Evolutionary conservation across 2,797 vertebrate species (phyloP).

Genomic region (Chaetodon trifasciatus): DNA sequence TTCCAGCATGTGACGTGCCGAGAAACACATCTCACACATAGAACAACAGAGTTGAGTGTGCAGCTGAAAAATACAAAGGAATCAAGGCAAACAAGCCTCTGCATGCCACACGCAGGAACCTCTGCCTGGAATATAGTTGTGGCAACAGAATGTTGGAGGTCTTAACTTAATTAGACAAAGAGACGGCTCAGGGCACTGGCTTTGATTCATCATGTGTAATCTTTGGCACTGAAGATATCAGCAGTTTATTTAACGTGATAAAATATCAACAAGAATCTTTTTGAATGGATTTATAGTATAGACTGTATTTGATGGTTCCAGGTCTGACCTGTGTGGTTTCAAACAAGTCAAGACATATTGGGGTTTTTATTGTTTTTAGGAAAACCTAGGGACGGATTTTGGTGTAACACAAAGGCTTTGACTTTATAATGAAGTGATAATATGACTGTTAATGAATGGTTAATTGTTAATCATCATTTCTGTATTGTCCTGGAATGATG

Average conservation of each 20-base stretch:
- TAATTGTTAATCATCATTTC: not conserved
- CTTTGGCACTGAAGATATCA: not conserved
- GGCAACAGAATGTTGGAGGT: constrained; percentile 27
- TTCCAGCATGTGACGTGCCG: not conserved
- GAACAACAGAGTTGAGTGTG: not conserved
- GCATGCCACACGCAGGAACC: constrained; percentile 35
- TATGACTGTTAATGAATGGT: not conserved
- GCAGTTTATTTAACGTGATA: constrained; percentile 21
- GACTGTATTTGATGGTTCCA: not conserved
- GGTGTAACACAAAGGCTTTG: not conserved
- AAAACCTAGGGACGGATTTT: not conserved
- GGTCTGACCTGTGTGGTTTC: not conserved
- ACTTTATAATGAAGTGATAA: not conserved
- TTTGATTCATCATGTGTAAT: constrained; percentile 27
- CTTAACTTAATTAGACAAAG: constrained; percentile 39
- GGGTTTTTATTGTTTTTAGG: not conserved
- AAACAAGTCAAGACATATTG: not conserved
- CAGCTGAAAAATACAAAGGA: constrained; percentile 29
- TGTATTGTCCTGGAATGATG: not conserved
- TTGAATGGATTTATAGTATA: constrained; percentile 11
- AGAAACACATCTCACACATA: constrained; percentile 19
- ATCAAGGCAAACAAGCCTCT: constrained; percentile 45
- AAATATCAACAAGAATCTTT: constrained; percentile 20
- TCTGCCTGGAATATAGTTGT: not conserved
- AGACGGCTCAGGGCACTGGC: constrained; percentile 8